phyloP scores from a whole-genome alignment of 2,113 vertebrate genomes.

The Naja naja region DNA sequence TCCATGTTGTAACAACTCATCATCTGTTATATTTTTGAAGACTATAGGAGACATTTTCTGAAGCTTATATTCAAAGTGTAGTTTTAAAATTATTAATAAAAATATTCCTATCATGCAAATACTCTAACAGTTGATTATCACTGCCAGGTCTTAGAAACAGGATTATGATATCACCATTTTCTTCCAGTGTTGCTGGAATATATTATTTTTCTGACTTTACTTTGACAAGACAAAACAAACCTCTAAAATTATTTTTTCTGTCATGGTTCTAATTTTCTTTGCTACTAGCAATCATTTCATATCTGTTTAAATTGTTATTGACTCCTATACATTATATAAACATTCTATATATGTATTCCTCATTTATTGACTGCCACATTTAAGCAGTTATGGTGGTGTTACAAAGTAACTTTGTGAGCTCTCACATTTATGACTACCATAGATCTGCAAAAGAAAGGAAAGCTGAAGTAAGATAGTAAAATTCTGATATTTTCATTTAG shows the following conservation, averaged over 20 bases:
- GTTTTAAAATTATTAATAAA: conserved; percentile 57
- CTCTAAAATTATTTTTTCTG: conserved; percentile 58
- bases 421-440: no score
- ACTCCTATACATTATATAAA: conserved; percentile 87
- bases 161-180: conserved; percentile 55
- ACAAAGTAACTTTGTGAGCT: no score
- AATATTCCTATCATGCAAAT: conserved; percentile 40
- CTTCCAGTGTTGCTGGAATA: conserved; percentile 48
- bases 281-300: conserved; percentile 64
- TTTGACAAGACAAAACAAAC: conserved; percentile 61
- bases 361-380: background rate
- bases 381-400: background rate
- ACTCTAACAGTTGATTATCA: conserved; percentile 41
- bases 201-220: conserved; percentile 65
- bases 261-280: conserved; percentile 66
- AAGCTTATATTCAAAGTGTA: conserved; percentile 44
- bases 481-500: background rate
- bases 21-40: conserved; percentile 43
- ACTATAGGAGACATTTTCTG: conserved; percentile 38
- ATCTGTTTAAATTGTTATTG: conserved; percentile 90
- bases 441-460: background rate
- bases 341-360: conserved; percentile 68
- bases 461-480: background rate
- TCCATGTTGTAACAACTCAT: conserved; percentile 26
- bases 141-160: conserved; percentile 51